phyloP scores from a whole-genome alignment of 2,888 invertebrate species.

The Parnassius mnemosyne region DNA sequence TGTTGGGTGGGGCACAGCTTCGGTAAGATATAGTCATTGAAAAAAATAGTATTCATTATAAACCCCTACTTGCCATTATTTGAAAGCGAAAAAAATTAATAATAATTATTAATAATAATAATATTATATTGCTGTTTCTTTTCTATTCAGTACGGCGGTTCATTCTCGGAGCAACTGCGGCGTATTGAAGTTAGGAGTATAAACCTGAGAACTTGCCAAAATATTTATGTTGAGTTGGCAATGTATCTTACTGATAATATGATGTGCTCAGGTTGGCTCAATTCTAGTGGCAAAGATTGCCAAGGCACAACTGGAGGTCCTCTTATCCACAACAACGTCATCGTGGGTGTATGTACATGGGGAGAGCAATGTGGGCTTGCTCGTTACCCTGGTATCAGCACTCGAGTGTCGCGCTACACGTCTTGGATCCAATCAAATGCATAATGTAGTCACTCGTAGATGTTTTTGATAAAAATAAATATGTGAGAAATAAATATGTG shows the following conservation, averaged over 20 bases:
- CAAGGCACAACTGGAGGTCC: conserved; percentile 60
- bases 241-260: conserved; percentile 45
- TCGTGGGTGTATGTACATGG: conserved; percentile 43
- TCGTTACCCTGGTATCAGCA: conserved; percentile 34
- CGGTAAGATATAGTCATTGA: conserved; percentile 36
- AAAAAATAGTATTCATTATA: too few relatives aligned
- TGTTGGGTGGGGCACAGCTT: conserved; percentile 51
- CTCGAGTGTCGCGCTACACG: conserved; percentile 31
- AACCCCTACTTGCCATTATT: too few relatives aligned
- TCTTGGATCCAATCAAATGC: conserved; percentile 34
- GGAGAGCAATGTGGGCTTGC: conserved; percentile 42
- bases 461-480: too few relatives aligned
- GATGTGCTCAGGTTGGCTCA: conserved; percentile 57
- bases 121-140: neutral
- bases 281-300: conserved; percentile 61
- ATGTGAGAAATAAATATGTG: neutral
- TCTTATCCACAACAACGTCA: conserved; percentile 48
- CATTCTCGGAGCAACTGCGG: conserved; percentile 39
- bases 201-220: conserved; percentile 40
- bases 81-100: neutral
- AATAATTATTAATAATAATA: neutral
- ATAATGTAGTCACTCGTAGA: conserved; percentile 10
- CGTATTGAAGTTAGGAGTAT: conserved; percentile 47
- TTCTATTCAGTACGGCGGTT: conserved; percentile 29
- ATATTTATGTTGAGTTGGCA: conserved; percentile 36